Base-by-base conservation (phyloP, 2,113 vertebrate genomes). In the Thymallus thymallus region DNA sequence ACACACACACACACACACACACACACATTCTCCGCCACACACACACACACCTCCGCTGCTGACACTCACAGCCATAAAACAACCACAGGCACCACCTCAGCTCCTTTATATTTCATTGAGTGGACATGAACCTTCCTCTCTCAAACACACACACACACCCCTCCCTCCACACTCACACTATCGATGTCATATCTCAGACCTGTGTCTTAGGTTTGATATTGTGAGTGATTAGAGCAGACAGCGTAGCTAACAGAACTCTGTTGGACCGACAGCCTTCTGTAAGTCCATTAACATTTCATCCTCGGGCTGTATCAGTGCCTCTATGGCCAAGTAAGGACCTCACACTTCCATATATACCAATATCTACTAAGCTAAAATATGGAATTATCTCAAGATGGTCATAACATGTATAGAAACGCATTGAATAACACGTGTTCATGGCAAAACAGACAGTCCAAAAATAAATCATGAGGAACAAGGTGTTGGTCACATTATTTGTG, bases 231-330 rank as follows among this genome's bases (percentile, higher is more conserved):
- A 48, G 74, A 48, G 61, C 58, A 72, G 58, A 58, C 70, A 48
- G 69, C 29, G 63, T 79, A 74, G 76, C 78, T 74, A 76, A 79
- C 51, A 69, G 23, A 66, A 10, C 63, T 41, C 29, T 68, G 23
- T 18, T 10, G 35, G 22, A 29, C 29, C 23, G 61, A 60, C 46
- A 45, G 24, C 23, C 3, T 30, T 68, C 71, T 69, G 74, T 41
- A 70, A 14, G 70, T 62, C 76, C 65, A 65, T 81, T 69, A 76
- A 75, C 41, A 55, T 80, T 74, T 68, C 71, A 74, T 61, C 79
- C 65, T 62, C 65, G 51, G 48, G 35, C 74, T 64, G 46, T 73
- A 68, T 83, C 77, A 5, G 3, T 67, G 35, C 26, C 71, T 82
- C 81, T 82, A 74, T 74, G 74, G 72, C 68, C 68, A 68, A 58